Evolutionary conservation across 2,888 invertebrate species (phyloP), one percentile per base, ranked within the genome.

Genomic region (Eristalis intricaria): DNA sequence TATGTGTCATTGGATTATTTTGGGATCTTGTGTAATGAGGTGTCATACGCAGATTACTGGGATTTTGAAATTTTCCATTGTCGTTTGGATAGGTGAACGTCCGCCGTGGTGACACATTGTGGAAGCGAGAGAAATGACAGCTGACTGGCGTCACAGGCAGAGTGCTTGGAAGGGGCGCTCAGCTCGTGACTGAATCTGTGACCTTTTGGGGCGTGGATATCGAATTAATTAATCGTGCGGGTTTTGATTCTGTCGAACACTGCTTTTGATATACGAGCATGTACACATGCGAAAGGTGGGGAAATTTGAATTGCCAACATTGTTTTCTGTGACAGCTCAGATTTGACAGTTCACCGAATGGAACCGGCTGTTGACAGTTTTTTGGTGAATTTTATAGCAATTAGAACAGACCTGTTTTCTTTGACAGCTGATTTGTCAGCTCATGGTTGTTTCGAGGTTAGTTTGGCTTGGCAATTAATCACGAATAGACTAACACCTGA

Each of bases 1-100:
- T 60, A 23, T 60, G 19, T 50, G 56, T 58, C 58, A 23, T 22
- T 10, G 69, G 69, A 58, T 69, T 56, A 69, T 58, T 58, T 60
- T 26, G 60, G 60, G 26, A 60, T 23, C 60, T 60, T 29, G 13
- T 26, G 15, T 60, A 60, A 60, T 29, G 23, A 23, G 60, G 60
- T 60, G 60, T 60, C 60, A 60, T 29, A 60, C 60, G 60, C 60
- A 60, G 60, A 60, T 23, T 23, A 22, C 23, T 58, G 8, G 58
- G 13, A 60, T 26, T 60, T 60, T 60, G 26, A 26, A 26, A 29
- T 26, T 26, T 23, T 26, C 26, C 13, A 13, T 23, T 26, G 13
- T 26, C 50, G n/a, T 26, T 60, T 26, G 26, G 1, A 23, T 26
- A 23, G 50, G 19, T 50, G 50, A 50, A 19, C 19, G 50, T 50